These are phyloP conservation scores for Turdus rufiventris DNA, from an alignment of 2,113 vertebrate genomes.

Conservation along the genomic window DNA sequence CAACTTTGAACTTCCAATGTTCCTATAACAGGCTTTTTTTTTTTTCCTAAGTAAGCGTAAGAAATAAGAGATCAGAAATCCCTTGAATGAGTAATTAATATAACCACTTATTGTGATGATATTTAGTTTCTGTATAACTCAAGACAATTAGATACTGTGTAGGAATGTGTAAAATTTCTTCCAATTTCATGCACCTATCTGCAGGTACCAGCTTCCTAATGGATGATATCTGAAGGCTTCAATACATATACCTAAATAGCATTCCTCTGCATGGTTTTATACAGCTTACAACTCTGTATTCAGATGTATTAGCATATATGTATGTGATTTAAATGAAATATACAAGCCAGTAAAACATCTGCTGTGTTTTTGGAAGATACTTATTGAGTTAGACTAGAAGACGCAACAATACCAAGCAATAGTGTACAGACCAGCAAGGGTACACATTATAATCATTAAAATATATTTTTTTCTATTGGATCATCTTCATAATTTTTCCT, in stretches of 20 bases:
- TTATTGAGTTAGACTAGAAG: background rate
- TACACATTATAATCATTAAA: background rate
- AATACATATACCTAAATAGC: background rate
- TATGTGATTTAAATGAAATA: background rate
- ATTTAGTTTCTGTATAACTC: background rate
- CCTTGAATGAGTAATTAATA: background rate
- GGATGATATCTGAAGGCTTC: background rate
- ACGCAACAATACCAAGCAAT: background rate
- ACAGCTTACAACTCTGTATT: background rate
- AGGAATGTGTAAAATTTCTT: background rate
- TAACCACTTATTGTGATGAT: rapidly evolving
- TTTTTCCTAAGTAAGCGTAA: background rate
- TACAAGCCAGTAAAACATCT: background rate
- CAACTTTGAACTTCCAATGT: background rate
- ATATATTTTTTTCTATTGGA: background rate
- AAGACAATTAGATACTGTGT: background rate
- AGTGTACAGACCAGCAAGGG: background rate
- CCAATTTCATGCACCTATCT: background rate
- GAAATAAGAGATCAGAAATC: background rate
- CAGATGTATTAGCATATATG: background rate
- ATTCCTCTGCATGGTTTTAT: background rate
- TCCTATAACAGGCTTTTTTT: background rate
- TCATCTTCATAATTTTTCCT: background rate
- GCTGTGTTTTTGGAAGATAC: background rate
- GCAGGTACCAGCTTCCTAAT: background rate